Evolutionary conservation across 1,140 invertebrate genomes (phyloP).

Genomic region (Sarcophaga peregrina): DNA sequence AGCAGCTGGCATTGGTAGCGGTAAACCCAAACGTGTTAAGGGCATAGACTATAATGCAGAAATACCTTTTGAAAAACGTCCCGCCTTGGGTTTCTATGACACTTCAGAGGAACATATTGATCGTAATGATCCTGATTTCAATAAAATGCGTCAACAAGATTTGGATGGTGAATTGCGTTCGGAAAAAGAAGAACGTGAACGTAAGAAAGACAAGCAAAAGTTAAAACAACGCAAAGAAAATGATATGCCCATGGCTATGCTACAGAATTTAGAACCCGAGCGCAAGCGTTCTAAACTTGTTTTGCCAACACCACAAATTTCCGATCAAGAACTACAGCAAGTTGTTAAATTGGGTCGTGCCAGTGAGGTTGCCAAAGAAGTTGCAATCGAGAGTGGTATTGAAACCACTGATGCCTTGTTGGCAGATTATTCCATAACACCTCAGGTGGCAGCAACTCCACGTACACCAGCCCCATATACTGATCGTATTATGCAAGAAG

Average conservation of each 20-base stretch:
- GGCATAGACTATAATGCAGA: slow-evolving; percentile 98
- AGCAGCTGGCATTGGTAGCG: slow-evolving; percentile 91
- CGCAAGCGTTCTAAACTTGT: slow-evolving; percentile 96
- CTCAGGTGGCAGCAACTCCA: slow-evolving; percentile 81
- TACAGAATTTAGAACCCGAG: slow-evolving; percentile 89
- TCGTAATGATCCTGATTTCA: slow-evolving; percentile 90
- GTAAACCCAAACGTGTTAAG: slow-evolving; percentile 62
- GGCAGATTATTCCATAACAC: slow-evolving; percentile 91
- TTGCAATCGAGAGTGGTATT: slow-evolving; percentile 85
- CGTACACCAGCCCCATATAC: slow-evolving; percentile 84
- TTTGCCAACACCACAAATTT: slow-evolving; percentile 95
- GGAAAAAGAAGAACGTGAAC: slow-evolving; percentile 89
- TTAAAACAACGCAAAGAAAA: slow-evolving; percentile 96
- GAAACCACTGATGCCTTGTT: slow-evolving; percentile 87
- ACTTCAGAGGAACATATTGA: slow-evolving; percentile 90
- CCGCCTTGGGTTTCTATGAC: slow-evolving; percentile 93
- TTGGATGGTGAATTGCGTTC: slow-evolving; percentile 90
- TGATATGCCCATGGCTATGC: slow-evolving; percentile 91
- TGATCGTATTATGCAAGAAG: slow-evolving; percentile 88
- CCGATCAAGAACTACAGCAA: slow-evolving; percentile 89
- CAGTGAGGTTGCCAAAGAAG: slow-evolving; percentile 92
- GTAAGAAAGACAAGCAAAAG: slow-evolving; percentile 92
- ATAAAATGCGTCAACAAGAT: slow-evolving; percentile 89
- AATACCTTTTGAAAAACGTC: slow-evolving; percentile 96
- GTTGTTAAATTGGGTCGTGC: slow-evolving; percentile 97